Conservation (phyloP, 2,797 vertebrate genomes). For the Myiotriccus ornatus region DNA sequence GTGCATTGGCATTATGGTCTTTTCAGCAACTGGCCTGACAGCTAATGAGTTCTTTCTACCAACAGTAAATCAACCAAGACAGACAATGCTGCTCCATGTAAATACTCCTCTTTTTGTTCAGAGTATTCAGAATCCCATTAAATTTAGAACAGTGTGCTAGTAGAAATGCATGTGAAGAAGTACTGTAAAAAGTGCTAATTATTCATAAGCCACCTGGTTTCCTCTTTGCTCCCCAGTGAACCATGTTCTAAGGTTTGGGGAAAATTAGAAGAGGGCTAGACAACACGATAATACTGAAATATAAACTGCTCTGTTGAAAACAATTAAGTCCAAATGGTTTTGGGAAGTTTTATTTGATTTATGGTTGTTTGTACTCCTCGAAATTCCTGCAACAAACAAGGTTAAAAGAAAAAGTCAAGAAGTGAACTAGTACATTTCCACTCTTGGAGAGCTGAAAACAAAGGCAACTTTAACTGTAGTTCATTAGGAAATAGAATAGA, state of each 20-base stretch:
- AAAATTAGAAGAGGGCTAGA: background rate
- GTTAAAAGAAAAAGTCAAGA: background rate
- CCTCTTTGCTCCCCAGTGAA: background rate
- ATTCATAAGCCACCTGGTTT: constrained; percentile 14
- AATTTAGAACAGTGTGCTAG: constrained; percentile 11
- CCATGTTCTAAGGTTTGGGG: background rate
- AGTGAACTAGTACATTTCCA: background rate
- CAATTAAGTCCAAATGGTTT: background rate
- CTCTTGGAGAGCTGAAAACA: background rate
- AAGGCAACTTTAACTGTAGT: background rate
- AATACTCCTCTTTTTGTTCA: constrained; percentile 25
- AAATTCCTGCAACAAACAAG: background rate
- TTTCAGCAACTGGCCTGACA: background rate
- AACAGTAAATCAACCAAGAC: constrained; percentile 31
- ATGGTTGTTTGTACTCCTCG: background rate
- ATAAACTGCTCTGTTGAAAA: background rate
- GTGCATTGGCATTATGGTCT: background rate
- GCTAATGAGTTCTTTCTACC: background rate
- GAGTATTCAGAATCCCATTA: background rate
- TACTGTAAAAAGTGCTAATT: constrained; percentile 28
- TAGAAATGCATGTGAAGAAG: background rate
- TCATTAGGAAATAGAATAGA: background rate
- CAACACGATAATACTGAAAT: background rate
- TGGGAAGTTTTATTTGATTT: background rate
- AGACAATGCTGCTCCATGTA: background rate